Base-by-base conservation (phyloP, 2,797 vertebrate species). In the Lithobates pipiens region DNA sequence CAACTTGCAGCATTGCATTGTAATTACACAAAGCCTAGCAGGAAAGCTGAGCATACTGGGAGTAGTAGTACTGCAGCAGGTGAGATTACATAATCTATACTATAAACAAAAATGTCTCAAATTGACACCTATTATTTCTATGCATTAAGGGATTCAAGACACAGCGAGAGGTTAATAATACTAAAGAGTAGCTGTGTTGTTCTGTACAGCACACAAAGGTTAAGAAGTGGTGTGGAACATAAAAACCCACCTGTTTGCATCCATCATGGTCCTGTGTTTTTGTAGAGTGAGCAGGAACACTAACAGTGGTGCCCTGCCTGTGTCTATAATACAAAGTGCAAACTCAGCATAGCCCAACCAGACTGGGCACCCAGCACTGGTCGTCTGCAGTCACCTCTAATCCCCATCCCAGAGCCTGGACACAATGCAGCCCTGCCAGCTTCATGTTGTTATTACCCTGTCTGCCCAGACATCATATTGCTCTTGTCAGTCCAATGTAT, bases 291-390 rank as follows among this genome's bases (percentile, higher is more conserved):
- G 85, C 88, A 88, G 82, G 72, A 83, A 86, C 88, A 77, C 77
- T 54, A 79, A 86, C 88, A 87, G 88, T 84, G 87, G 63, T 90
- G 88, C 85, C 85, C 89, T 89, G 73, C 88, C 3, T 1, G 84
- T 36, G 0, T 88, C 88, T 86, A 86, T 88, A 83, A 91, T 84
- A 88, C 69, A 91, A 91, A 90, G 88, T 94, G 93, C 93, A 89
- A 90, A 83, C 89, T 94, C 93, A 94, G 93, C 94, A 90, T 83
- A 82, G 74, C 76, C 69, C 69, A 63, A 21, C 46, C 79, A 81
- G 79, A 65, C 54, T 72, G 82, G 80, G 57, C 0, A 44, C 89
- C 92, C 89, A 89, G 88, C 90, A 89, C 90, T 83, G 89, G 90
- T 90, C 86, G 82, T 91, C 89, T 57, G 89, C 91, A 90, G 88